phyloP scores from a whole-genome alignment of 2,888 invertebrate species.

The Dascillus cervinus region DNA sequence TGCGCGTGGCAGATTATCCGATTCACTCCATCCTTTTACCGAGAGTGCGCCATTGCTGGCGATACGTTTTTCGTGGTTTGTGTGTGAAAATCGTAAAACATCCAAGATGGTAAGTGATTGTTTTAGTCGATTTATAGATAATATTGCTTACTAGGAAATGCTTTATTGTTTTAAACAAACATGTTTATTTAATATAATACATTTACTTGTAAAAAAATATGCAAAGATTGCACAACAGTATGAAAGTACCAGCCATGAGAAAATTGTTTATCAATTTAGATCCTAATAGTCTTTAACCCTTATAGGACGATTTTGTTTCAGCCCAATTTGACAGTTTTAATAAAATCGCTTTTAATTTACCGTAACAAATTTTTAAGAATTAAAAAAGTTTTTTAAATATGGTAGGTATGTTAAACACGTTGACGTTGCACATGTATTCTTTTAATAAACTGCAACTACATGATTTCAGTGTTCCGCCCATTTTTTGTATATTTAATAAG shows the following conservation, averaged over 20 bases:
- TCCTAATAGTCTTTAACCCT: no score
- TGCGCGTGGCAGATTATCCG: slow-evolving; percentile 23
- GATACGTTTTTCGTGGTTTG: slow-evolving; percentile 69
- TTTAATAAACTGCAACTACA: not conserved
- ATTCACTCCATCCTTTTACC: slow-evolving; percentile 55
- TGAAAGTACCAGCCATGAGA: slow-evolving; percentile 22
- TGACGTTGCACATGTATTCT: not conserved
- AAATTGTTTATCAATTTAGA: slow-evolving; percentile 1
- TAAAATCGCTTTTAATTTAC: no score
- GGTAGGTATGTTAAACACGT: slow-evolving; percentile 8
- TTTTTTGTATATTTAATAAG: no score
- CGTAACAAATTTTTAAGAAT: no score
- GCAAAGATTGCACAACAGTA: slow-evolving; percentile 39
- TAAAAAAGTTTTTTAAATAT: slow-evolving; percentile 10
- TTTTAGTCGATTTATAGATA: no score
- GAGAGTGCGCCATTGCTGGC: slow-evolving; percentile 84
- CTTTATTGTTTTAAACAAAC: no score
- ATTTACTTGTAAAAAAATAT: no score
- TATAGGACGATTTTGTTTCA: no score
- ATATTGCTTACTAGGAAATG: no score
- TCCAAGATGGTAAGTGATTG: slow-evolving; percentile 65
- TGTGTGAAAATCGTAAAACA: slow-evolving; percentile 69
- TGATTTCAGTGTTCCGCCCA: no score
- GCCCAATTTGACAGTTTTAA: no score
- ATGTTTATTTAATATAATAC: no score